Conservation (phyloP, 2,113 vertebrate genomes). For the Trochalopteron elliotii region DNA sequence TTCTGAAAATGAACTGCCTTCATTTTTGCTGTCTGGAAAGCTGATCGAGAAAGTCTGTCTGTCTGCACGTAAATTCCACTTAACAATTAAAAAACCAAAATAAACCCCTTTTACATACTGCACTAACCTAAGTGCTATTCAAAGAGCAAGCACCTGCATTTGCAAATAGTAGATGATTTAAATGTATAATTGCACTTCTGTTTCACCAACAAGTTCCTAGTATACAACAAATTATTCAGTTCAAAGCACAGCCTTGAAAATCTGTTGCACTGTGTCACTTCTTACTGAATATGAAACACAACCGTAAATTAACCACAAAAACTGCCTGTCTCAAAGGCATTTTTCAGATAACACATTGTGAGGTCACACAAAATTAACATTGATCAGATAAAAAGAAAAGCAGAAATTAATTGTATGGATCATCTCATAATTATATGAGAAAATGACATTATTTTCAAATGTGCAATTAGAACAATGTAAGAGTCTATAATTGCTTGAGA, state of each 20-base stretch:
- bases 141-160: neutral
- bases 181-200: neutral
- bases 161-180: neutral
- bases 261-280: neutral
- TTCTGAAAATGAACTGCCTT: neutral
- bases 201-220: neutral
- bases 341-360: neutral
- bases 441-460: constrained; percentile 6
- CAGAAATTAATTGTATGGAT: constrained; percentile 23
- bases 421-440: constrained; percentile 18
- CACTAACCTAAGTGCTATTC: neutral
- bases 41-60: neutral
- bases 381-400: constrained; percentile 52
- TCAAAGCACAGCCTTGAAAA: neutral
- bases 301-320: neutral
- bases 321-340: neutral
- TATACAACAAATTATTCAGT: neutral
- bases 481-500: constrained; percentile 12
- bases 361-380: constrained; percentile 31
- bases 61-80: neutral
- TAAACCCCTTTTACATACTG: neutral
- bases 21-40: neutral
- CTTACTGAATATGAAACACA: neutral
- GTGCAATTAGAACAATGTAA: constrained; percentile 46
- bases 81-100: neutral